Evolutionary conservation across 2,113 vertebrate genomes (phyloP).

Genomic region (Callorhinus ursinus): DNA sequence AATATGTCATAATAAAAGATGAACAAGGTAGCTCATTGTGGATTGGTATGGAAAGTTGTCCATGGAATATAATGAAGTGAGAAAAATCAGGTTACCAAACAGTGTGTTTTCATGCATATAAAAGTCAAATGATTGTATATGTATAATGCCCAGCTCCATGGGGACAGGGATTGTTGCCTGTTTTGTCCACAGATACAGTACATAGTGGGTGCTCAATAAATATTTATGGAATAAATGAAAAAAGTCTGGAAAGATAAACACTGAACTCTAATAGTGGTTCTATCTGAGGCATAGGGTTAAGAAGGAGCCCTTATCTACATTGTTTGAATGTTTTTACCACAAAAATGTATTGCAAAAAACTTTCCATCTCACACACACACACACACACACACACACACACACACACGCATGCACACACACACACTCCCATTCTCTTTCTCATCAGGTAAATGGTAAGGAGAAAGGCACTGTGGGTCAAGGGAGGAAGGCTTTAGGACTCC

Average conservation of each 20-base stretch:
- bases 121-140: neutral
- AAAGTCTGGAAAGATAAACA: neutral
- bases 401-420: no score
- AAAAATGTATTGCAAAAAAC: neutral
- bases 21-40: constrained; percentile 22
- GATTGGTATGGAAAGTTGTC: constrained; percentile 32
- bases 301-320: neutral
- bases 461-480: neutral
- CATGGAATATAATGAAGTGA: neutral
- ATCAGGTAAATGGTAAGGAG: neutral
- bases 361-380: neutral
- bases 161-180: neutral
- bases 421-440: neutral
- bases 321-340: constrained; percentile 25
- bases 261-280: neutral
- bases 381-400: neutral
- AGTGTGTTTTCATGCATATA: neutral
- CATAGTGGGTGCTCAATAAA: neutral
- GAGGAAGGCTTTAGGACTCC: neutral
- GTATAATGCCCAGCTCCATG: neutral
- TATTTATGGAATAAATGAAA: constrained; percentile 29
- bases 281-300: neutral
- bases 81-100: constrained; percentile 1
- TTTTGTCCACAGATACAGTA: neutral
- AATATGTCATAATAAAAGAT: constrained; percentile 1